Percentiles rank a stretch among this genome's conserved stretches.
phyloP scores from a whole-genome alignment of 2,888 invertebrate species.

The Drosophila meridionalis region DNA sequence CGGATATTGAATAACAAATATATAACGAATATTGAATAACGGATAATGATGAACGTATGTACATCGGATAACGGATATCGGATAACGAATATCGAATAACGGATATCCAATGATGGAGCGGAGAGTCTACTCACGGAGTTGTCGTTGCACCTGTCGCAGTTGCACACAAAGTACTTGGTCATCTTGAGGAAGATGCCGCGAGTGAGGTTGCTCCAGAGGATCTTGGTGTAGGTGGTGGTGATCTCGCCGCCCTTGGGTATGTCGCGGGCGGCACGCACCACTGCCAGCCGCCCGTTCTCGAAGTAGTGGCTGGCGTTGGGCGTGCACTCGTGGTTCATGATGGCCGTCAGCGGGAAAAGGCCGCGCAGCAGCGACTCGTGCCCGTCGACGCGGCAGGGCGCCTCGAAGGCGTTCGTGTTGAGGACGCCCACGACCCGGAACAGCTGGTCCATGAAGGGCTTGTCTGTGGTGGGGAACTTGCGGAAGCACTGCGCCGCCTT shows the following conservation, averaged over 20 bases:
- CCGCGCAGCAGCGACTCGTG: constrained; percentile 86
- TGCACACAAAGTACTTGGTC: constrained; percentile 90
- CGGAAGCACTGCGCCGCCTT: constrained; percentile 83
- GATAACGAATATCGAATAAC: background rate
- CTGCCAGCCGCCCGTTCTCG: constrained; percentile 87
- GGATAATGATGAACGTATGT: background rate
- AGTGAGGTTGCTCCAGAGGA: constrained; percentile 89
- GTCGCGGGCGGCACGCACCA: constrained; percentile 87
- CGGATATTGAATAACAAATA: background rate
- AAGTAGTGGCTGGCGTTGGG: constrained; percentile 90
- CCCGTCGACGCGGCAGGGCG: constrained; percentile 77
- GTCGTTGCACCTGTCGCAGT: constrained; percentile 89
- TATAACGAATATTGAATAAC: background rate
- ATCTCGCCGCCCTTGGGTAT: constrained; percentile 90
- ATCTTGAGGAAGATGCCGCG: constrained; percentile 88
- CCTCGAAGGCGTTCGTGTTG: constrained; percentile 85
- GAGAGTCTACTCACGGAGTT: constrained; percentile 87
- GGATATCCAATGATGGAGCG: background rate
- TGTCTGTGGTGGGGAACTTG: constrained; percentile 83
- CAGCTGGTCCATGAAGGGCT: constrained; percentile 80
- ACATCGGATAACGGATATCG: background rate
- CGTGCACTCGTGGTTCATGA: constrained; percentile 90
- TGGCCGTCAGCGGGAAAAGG: constrained; percentile 89
- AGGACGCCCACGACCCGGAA: constrained; percentile 83
- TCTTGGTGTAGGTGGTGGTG: constrained; percentile 90